Percentiles rank a stretch among this genome's conserved stretches.
Conservation (phyloP, 2,888 invertebrate genomes). For the Agrochola litura region DNA sequence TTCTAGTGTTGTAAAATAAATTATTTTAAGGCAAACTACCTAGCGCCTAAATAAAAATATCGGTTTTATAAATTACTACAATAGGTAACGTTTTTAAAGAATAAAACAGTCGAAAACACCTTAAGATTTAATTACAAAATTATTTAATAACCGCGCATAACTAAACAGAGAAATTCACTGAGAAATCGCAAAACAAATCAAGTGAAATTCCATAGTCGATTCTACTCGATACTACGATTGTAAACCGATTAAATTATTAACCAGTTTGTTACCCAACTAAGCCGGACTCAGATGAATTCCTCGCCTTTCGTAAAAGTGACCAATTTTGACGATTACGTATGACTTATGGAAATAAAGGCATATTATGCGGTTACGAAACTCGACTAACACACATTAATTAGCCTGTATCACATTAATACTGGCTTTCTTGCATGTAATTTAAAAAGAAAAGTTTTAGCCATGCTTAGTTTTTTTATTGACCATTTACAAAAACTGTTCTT, state of each 20-base stretch:
- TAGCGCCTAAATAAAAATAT: background rate
- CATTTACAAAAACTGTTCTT: background rate
- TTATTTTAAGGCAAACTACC: background rate
- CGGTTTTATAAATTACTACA: too few species aligned
- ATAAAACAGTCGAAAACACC: background rate
- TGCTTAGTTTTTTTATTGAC: background rate
- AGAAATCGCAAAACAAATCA: conserved; percentile 76
- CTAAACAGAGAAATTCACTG: conserved; percentile 73
- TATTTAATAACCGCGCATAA: conserved; percentile 40
- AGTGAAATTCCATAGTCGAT: conserved; percentile 77
- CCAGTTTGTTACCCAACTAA: conserved; percentile 82
- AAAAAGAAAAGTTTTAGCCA: conserved; percentile 34
- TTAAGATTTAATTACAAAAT: conserved; percentile 8
- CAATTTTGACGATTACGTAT: conserved; percentile 70
- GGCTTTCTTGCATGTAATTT: conserved; percentile 50
- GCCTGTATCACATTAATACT: conserved; percentile 45
- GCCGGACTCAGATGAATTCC: conserved; percentile 69
- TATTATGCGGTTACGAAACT: conserved; percentile 69
- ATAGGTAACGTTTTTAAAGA: background rate
- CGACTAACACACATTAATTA: conserved; percentile 61
- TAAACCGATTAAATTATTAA: conserved; percentile 74
- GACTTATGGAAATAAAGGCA: conserved; percentile 70
- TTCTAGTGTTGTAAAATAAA: background rate
- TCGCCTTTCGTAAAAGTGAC: conserved; percentile 71
- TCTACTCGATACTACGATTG: conserved; percentile 70